Evolutionary conservation across 2,113 vertebrate species (phyloP), one percentile per base, ranked within the genome.

Genomic region (Tenebrosternarchus preto): DNA sequence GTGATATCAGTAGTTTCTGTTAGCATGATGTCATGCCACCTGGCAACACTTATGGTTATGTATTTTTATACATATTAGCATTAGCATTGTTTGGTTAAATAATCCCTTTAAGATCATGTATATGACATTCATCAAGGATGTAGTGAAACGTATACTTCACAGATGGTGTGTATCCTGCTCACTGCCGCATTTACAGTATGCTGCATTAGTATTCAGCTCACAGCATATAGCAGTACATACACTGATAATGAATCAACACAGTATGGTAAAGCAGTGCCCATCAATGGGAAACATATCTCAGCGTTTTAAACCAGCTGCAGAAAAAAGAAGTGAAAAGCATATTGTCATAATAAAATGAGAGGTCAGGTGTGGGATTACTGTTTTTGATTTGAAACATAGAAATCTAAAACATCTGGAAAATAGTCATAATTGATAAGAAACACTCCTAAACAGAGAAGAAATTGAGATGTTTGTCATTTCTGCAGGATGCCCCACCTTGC

Each of bases 121-220:
- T 55, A 55, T 53, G 43, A 76, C n/a, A 20, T 27, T 16, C 50
- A 29, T 2, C 4, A 5, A 33, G 25, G 43, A 33, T 12, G 29
- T 55, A 55, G 25, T 33, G 11, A 25, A 24, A 25, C 12, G 7
- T 66, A 17, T 67, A 36, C 31, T 9, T 68, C 19, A 9, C n/a
- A n/a, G 6, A 68, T 17, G 3, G 31, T n/a, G 31, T 43, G 64
- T 25, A 68, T n/a, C 29, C n/a, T 36, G 46, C 27, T 67, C 63
- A 9, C 24, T 27, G 4, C 5, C 6, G 39, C 2, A 24, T 68
- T 57, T 39, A 70, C 50, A 78, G 64, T 78, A 25, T 16, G 20
- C 29, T 57, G 33, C 76, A 59, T 78, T 69, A 69, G 53, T 59
- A 78, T 78, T 53, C 66, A 36, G 63, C 63, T 57, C 33, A 53